Conservation (phyloP, 1,140 invertebrate genomes). For the Heliconius hermathena region DNA sequence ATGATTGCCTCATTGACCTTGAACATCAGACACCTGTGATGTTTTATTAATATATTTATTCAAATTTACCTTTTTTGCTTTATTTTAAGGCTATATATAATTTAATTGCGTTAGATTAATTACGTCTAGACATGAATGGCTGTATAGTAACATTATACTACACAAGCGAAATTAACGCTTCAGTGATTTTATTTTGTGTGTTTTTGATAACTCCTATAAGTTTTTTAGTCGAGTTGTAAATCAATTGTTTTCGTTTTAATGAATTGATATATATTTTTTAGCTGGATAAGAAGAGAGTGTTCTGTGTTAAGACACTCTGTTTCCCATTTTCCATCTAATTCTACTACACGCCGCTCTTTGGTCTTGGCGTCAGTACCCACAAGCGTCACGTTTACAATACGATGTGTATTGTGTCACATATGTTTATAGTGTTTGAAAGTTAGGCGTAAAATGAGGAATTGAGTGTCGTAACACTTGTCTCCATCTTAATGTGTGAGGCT, state of each 20-base stretch:
- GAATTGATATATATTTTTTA: not conserved
- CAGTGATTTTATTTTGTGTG: not conserved
- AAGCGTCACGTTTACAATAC: no score
- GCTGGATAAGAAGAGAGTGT: no score
- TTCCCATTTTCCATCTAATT: no score
- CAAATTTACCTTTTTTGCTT: not conserved
- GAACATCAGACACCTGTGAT: not conserved
- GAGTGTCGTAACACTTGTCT: no score
- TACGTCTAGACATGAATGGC: conserved; percentile 4
- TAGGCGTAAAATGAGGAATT: no score
- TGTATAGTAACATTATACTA: conserved; percentile 1
- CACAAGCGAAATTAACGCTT: not conserved
- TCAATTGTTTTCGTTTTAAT: not conserved
- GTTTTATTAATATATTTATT: not conserved
- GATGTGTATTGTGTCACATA: no score
- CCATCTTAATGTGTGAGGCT: no score
- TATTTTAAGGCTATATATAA: not conserved
- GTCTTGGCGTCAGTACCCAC: no score
- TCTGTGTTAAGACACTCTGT: no score
- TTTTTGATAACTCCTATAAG: not conserved
- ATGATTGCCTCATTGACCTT: no score
- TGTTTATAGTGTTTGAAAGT: no score
- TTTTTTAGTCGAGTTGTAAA: not conserved
- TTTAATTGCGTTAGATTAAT: not conserved
- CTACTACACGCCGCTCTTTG: no score